These are phyloP conservation scores for Metopia argyrocephala DNA, from an alignment of 2,888 invertebrate genomes.

Conservation along the genomic window DNA sequence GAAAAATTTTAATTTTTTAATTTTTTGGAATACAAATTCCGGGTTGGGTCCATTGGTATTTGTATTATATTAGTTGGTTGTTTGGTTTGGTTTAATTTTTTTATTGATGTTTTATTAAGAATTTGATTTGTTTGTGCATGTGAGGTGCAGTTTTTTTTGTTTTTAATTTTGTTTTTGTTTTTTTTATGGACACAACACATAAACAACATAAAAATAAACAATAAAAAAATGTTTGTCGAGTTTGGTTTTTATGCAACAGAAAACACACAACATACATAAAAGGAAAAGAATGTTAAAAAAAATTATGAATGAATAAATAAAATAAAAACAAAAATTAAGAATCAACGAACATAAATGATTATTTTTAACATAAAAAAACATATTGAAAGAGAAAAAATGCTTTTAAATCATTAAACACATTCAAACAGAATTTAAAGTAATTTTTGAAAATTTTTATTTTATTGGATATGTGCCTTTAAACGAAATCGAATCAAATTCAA, in stretches of 20 bases:
- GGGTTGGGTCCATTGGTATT: slow-evolving; percentile 25
- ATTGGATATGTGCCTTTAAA: too few relatives aligned
- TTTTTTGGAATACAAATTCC: too few relatives aligned
- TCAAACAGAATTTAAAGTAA: background rate
- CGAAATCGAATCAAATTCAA: too few relatives aligned
- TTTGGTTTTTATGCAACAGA: slow-evolving; percentile 51
- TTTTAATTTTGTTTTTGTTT: slow-evolving; percentile 24
- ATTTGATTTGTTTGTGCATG: slow-evolving; percentile 50
- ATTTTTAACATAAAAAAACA: slow-evolving; percentile 27
- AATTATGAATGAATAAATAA: slow-evolving; percentile 52
- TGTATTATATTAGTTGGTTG: slow-evolving; percentile 26
- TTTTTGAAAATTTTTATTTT: background rate
- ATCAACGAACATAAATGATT: slow-evolving; percentile 33
- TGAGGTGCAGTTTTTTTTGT: slow-evolving; percentile 61
- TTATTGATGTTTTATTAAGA: slow-evolving; percentile 30
- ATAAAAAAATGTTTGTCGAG: slow-evolving; percentile 51
- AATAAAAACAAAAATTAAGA: slow-evolving; percentile 17
- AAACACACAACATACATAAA: slow-evolving; percentile 61
- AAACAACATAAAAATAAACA: slow-evolving; percentile 64
- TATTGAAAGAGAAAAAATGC: slow-evolving; percentile 36
- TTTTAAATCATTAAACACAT: slow-evolving; percentile 18
- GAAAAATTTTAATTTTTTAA: slow-evolving; percentile 36
- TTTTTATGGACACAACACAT: slow-evolving; percentile 54
- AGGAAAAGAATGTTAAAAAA: slow-evolving; percentile 49
- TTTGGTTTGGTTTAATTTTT: slow-evolving; percentile 33